These are phyloP conservation scores for Carposina sasakii DNA, from an alignment of 1,140 invertebrate species.

Conservation along the genomic window DNA sequence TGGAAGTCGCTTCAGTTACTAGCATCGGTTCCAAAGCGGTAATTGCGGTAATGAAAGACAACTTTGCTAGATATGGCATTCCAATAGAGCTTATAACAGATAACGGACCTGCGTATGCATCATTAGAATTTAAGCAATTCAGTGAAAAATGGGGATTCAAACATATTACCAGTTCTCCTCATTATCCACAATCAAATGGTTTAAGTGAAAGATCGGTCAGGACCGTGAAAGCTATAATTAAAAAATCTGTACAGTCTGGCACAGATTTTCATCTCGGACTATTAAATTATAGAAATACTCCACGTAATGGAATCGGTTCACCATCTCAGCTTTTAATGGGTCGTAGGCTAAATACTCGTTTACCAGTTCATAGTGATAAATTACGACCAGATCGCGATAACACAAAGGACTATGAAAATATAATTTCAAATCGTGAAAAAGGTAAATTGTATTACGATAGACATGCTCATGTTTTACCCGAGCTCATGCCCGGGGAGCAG, in stretches of 20 bases:
- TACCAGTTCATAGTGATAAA: slow-evolving; percentile 2
- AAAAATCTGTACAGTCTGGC: slow-evolving; percentile 19
- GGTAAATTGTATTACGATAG: not conserved
- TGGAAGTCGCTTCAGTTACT: slow-evolving; percentile 13
- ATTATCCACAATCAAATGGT: slow-evolving; percentile 30
- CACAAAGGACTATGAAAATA: not conserved
- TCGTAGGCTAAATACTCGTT: slow-evolving; percentile 2
- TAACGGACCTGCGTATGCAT: slow-evolving; percentile 19
- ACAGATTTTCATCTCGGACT: slow-evolving; percentile 26
- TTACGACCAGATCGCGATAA: not conserved
- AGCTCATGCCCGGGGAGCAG: not conserved
- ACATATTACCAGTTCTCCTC: slow-evolving; percentile 18
- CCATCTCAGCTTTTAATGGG: slow-evolving; percentile 16
- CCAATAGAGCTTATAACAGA: slow-evolving; percentile 7
- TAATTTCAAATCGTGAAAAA: not conserved
- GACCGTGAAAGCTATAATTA: slow-evolving; percentile 22
- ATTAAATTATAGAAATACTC: slow-evolving; percentile 24
- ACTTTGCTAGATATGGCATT: slow-evolving; percentile 29
- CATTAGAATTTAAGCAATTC: slow-evolving; percentile 22
- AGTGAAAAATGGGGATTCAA: slow-evolving; percentile 20
- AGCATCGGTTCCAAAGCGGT: slow-evolving; percentile 10
- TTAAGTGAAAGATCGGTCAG: slow-evolving; percentile 19
- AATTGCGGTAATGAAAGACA: slow-evolving; percentile 17
- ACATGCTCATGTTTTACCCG: not conserved
- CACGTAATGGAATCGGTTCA: slow-evolving; percentile 5